Percentiles rank a stretch among this genome's conserved stretches.
phyloP scores from a whole-genome alignment of 2,113 vertebrate genomes.

The Irena cyanogastra region DNA sequence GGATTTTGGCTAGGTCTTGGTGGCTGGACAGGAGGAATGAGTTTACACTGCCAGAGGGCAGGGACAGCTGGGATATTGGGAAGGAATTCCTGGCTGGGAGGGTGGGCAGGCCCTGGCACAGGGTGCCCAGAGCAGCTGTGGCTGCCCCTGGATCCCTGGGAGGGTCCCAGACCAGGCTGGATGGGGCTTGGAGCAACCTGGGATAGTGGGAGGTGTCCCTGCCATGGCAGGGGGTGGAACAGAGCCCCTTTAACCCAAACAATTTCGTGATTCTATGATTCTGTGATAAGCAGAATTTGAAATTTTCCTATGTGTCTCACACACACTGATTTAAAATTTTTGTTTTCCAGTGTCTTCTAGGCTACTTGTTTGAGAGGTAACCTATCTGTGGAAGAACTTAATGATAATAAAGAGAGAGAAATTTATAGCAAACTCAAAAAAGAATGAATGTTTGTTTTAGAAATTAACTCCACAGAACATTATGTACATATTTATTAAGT shows the following conservation, averaged over 20 bases:
- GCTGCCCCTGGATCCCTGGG: neutral
- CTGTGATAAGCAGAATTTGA: neutral
- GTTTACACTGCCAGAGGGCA: neutral
- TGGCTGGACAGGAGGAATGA: neutral
- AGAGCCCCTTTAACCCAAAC: neutral
- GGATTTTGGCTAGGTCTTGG: neutral
- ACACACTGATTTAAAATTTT: neutral
- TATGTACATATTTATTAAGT: neutral
- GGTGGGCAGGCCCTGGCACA: neutral
- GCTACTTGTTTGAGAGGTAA: neutral
- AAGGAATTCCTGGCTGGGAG: accelerated
- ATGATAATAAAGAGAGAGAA: neutral
- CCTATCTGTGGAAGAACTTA: neutral
- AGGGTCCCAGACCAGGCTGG: neutral
- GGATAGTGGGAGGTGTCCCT: accelerated
- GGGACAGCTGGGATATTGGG: neutral
- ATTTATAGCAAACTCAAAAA: neutral
- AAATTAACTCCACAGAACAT: neutral
- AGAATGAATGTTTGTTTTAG: neutral
- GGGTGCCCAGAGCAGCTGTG: neutral
- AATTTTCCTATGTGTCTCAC: neutral
- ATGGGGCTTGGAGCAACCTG: accelerated
- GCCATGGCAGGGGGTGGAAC: accelerated
- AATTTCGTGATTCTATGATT: neutral
- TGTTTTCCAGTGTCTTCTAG: neutral